Evolutionary conservation across 2,113 vertebrate genomes (phyloP), one percentile per base, ranked within the genome.

Genomic region (Cryptotis parvus): DNA sequence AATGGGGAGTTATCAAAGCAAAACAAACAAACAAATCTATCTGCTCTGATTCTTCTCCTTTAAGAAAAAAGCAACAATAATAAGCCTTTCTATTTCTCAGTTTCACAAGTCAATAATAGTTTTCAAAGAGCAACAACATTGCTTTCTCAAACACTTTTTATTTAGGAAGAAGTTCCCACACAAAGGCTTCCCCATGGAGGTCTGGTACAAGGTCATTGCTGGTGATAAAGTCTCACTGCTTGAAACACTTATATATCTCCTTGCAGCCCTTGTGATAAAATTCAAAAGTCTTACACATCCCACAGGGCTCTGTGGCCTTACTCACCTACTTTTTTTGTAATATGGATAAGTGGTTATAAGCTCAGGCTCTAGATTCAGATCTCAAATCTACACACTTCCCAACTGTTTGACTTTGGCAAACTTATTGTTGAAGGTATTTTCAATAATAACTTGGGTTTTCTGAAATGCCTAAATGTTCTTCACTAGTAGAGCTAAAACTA

Each of bases 101-200:
- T 39, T 0, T 3, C 43, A 52, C 43, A 4, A 76, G 69, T 0
- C 61, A n/a, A 68, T 55, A 55, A 18, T 52, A 80, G 31, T 49
- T 94, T 94, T 96, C 68, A 84, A 84, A 90, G 24, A 66, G 18
- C 35, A 55, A 45, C 15, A 55, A 55, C 20, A n/a, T 16, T 95
- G 66, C 92, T 96, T 88, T 72, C 9, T 82, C 9, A 74, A 24
- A 11, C 9, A 26, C 1, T 33, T 91, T 96, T 78, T 41, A 43
- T 35, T 29, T 58, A 55, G 68, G 24, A 74, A 92, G 90, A 93
- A 75, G 81, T 18, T 0, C 0, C 27, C 45, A 84, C 20, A 31
- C 4, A 0, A 0, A 93, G 10, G 92, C 39, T 93, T 70, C 76
- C 27, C 4, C 0, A 24, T 79, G 35, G 18, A 39, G 3, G 16